A percentile compares a stretch with the other conserved stretches of the same genome.
These are phyloP conservation scores for Lochmaea capreae DNA, from an alignment of 2,888 invertebrate species.

Conservation along the genomic window DNA sequence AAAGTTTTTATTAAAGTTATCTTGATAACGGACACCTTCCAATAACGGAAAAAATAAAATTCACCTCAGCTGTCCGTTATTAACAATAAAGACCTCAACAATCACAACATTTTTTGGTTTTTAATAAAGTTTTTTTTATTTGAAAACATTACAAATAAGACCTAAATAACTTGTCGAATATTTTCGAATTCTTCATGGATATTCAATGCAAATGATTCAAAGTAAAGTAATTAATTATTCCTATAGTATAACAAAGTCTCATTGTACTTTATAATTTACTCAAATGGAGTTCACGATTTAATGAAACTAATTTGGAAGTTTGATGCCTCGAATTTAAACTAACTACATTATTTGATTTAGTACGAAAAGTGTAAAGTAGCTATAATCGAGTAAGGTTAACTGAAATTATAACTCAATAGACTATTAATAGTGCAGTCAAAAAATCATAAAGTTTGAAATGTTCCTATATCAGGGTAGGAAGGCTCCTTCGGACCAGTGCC, in stretches of 20 bases:
- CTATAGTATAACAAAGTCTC: slow-evolving; percentile 1
- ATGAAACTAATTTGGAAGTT: slow-evolving; percentile 22
- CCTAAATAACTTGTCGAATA: background rate
- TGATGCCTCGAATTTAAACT: slow-evolving; percentile 1
- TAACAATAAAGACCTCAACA: too few species aligned
- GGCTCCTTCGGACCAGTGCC: too few species aligned
- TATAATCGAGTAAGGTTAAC: background rate
- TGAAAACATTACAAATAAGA: too few species aligned
- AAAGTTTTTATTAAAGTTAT: too few species aligned
- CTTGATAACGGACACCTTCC: too few species aligned
- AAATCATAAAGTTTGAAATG: background rate
- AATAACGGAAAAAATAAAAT: too few species aligned
- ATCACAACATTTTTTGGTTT: too few species aligned
- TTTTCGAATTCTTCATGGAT: background rate
- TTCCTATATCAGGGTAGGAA: too few species aligned
- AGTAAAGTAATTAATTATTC: slow-evolving; percentile 3
- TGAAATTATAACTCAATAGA: background rate
- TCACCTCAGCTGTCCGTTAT: too few species aligned
- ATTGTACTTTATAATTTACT: slow-evolving; percentile 16
- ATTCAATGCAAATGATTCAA: slow-evolving; percentile 7
- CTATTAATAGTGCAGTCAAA: background rate
- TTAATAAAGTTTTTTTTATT: too few species aligned
- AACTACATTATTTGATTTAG: background rate
- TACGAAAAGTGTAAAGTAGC: background rate
- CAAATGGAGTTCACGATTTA: slow-evolving; percentile 8